Percentiles rank a stretch among this genome's conserved stretches.
Conservation (phyloP, 1,140 invertebrate species). For the Papilio glaucus region DNA sequence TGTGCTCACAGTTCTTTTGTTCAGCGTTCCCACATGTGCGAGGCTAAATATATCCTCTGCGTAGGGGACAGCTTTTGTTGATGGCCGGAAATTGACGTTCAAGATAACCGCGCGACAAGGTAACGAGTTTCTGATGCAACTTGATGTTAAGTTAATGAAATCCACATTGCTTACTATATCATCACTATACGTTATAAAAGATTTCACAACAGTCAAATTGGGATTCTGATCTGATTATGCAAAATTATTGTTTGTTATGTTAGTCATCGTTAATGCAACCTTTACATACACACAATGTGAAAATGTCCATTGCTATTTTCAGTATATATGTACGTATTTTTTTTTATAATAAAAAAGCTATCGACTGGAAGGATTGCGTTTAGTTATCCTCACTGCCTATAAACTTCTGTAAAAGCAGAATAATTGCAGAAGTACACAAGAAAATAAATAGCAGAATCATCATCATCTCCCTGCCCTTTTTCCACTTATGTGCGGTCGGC, state of each 20-base stretch:
- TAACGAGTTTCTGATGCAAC: slow-evolving; percentile 24
- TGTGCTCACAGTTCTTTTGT: slow-evolving; percentile 15
- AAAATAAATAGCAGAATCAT: too few species aligned
- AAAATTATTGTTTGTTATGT: neutral
- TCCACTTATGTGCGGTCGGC: too few species aligned
- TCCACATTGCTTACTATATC: neutral
- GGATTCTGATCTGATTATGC: slow-evolving; percentile 1
- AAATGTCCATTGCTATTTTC: too few species aligned
- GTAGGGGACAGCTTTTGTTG: slow-evolving; percentile 31
- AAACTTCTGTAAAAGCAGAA: too few species aligned
- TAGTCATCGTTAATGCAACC: neutral
- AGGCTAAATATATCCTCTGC: slow-evolving; percentile 33
- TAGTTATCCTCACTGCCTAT: too few species aligned
- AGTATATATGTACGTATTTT: too few species aligned
- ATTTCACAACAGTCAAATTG: too few species aligned
- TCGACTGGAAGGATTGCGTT: too few species aligned
- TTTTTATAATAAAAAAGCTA: too few species aligned
- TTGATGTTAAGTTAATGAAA: slow-evolving; percentile 7
- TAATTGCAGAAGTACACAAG: too few species aligned
- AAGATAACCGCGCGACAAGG: neutral
- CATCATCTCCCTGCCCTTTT: too few species aligned
- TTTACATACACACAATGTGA: neutral
- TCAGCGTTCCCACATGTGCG: slow-evolving; percentile 11
- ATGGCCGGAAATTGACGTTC: slow-evolving; percentile 29
- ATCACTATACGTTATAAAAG: neutral